Conservation (phyloP, 2,888 invertebrate species). For the Hipparchia sbordonii region DNA sequence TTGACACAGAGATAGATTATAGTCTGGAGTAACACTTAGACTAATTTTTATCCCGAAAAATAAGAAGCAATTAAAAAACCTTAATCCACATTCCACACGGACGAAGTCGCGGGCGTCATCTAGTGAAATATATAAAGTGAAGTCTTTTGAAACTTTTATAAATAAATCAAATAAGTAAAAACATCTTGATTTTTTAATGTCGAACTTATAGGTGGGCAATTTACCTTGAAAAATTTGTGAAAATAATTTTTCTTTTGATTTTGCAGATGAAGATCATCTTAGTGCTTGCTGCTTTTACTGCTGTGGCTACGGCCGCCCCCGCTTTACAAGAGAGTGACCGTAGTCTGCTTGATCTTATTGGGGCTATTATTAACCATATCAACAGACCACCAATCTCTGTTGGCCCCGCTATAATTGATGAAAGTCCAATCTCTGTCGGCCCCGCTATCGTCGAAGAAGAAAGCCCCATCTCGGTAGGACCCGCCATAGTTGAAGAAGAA, state of each 20-base stretch:
- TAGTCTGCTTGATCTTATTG: conserved; percentile 47
- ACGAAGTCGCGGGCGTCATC: too few species aligned
- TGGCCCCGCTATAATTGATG: conserved; percentile 34
- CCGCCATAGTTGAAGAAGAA: conserved; percentile 22
- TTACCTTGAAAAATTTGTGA: too few species aligned
- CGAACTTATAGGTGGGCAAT: too few species aligned
- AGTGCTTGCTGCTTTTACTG: conserved; percentile 57
- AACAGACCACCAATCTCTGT: conserved; percentile 40
- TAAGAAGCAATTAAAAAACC: too few species aligned
- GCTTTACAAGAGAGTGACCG: conserved; percentile 27
- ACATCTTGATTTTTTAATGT: too few species aligned
- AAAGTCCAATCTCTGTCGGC: conserved; percentile 11
- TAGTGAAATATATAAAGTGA: too few species aligned
- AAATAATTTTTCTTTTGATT: conserved; percentile 11
- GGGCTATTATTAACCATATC: conserved; percentile 47
- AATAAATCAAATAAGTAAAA: too few species aligned
- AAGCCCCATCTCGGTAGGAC: conserved; percentile 32
- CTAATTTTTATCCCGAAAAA: too few species aligned
- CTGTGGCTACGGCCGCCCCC: conserved; percentile 37
- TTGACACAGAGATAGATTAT: too few species aligned
- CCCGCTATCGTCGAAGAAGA: conserved; percentile 24
- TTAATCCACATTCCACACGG: too few species aligned
- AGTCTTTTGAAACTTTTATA: too few species aligned
- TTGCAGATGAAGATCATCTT: conserved; percentile 64
- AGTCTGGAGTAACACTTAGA: too few species aligned